These are phyloP conservation scores for Periophthalmodon schlosseri DNA, from an alignment of 2,113 vertebrate species.

Conservation along the genomic window DNA sequence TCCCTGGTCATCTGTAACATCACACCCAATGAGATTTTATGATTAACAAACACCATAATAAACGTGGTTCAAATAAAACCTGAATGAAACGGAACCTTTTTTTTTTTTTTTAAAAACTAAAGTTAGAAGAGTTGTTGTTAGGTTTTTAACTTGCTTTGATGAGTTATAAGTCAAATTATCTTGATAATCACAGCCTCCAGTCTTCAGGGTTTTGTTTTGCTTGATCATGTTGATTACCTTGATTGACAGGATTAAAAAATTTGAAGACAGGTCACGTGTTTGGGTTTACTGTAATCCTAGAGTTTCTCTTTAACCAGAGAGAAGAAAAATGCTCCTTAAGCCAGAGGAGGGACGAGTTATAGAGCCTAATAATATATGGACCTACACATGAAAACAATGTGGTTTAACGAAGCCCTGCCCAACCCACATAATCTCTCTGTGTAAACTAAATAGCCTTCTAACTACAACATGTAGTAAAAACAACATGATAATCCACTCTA, in stretches of 20 bases:
- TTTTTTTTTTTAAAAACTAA: not conserved
- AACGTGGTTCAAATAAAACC: not conserved
- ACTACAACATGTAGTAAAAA: not conserved
- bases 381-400: conserved; percentile 8
- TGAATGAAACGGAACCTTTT: not conserved
- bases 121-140: not conserved
- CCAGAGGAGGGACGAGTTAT: conserved; percentile 24
- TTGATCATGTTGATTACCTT: not conserved
- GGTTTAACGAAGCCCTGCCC: conserved; percentile 15
- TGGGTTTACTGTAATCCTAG: conserved; percentile 10
- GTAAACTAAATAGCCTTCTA: not conserved
- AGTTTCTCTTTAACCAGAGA: not conserved
- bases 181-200: not conserved
- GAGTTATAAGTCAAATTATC: not conserved
- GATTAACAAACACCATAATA: not conserved
- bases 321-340: conserved; percentile 12
- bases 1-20: not conserved
- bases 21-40: not conserved
- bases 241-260: conserved; percentile 29
- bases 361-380: not conserved
- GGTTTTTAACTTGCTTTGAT: not conserved
- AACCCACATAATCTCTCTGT: not conserved
- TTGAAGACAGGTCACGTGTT: conserved; percentile 26
- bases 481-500: not conserved
- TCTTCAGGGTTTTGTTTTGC: not conserved